Base-by-base conservation (phyloP, 2,113 vertebrate species). In the Leptobrachium ailaonicum region DNA sequence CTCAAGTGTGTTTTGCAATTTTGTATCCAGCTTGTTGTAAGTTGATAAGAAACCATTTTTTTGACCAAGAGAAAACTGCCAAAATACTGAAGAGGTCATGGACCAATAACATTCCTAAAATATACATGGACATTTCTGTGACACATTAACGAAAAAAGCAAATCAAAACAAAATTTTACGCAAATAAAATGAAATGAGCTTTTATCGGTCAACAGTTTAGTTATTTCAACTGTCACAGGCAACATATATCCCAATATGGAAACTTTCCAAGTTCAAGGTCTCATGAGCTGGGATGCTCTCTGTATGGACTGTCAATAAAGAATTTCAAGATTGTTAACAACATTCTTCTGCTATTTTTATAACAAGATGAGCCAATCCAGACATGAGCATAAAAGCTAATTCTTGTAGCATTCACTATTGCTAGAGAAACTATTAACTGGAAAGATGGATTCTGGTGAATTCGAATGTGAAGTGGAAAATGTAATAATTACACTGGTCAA, bases 241-340 rank as follows among this genome's bases (percentile, higher is more conserved):
- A 62, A 11, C 41, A 60, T 32, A 78, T 77, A 13, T 44, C 76
- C 76, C 2, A 71, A 71, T 78, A 78, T 63, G 76, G 76, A 78
- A 76, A 63, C 8, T 2, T 56, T 44, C 44, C 43, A 42, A 42
- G 62, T 12, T 12, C 41, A 76, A 4, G 8, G 2, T 14, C n/a
- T 70, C 43, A 8, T 60, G 56, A 78, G 14, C 63, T 78, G 63
- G 69, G 76, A 62, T 53, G 53, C 32, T 40, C 69, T n/a, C 41
- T 63, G 40, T 50, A 71, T 71, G 43, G 56, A 2, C 54, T 71
- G n/a, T 70, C 75, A 69, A 13, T 42, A 12, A 45, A 41, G 75
- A 77, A 77, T 77, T 47, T 41, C 2, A 77, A 77, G 75, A 44
- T 41, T 32, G 10, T 53, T 58, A 45, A 77, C 58, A 69, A 47